Conservation (phyloP, 2,113 vertebrate genomes). For the Perca fluviatilis region DNA sequence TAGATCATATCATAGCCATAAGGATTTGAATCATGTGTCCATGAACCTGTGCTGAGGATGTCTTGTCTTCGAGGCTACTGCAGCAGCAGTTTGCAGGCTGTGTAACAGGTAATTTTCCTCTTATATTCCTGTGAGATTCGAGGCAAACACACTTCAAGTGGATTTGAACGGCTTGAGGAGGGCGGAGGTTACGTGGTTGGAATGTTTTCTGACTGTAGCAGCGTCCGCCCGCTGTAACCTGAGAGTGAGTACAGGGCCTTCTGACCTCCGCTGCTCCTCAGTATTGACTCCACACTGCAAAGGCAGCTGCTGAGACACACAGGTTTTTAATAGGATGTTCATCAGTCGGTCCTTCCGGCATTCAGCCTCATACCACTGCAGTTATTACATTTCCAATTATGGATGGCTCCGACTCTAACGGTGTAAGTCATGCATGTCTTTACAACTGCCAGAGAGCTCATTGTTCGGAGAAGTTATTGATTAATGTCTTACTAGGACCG, state of each 20-base stretch:
- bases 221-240: conserved; percentile 26
- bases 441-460: conserved; percentile 4
- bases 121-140: background rate
- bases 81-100: conserved; percentile 34
- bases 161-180: conserved; percentile 55
- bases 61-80: background rate
- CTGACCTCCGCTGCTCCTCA: conserved; percentile 40
- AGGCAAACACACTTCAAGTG: conserved; percentile 49
- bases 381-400: conserved; percentile 36
- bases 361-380: conserved; percentile 12
- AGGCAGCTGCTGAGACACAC: conserved; percentile 57
- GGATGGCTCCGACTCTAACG: background rate
- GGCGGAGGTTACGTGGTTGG: conserved; percentile 36
- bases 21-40: background rate
- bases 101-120: conserved; percentile 33
- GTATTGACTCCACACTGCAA: conserved; percentile 49
- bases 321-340: conserved; percentile 44
- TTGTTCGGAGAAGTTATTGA: conserved; percentile 23
- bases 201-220: conserved; percentile 46
- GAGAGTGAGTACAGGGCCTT: conserved; percentile 41
- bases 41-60: conserved; percentile 5
- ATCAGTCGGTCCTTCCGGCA: conserved; percentile 9
- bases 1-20: background rate
- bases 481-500: background rate
- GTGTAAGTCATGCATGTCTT: conserved; percentile 14